These are phyloP conservation scores for Agrotis ipsilon DNA, from an alignment of 2,888 invertebrate species.

Conservation along the genomic window DNA sequence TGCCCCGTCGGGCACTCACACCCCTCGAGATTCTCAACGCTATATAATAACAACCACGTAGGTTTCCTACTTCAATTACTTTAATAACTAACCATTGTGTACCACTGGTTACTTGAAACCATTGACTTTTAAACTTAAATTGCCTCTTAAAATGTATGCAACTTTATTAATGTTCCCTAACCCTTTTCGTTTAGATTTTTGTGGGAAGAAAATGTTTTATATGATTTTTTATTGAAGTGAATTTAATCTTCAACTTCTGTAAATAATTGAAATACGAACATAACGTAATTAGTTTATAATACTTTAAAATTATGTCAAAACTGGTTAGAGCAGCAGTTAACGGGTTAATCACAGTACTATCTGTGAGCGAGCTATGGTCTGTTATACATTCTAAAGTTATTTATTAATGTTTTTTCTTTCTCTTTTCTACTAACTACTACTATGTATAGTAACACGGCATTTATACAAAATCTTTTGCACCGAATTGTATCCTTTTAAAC, in stretches of 20 bases:
- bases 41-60: constrained; percentile 69
- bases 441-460: background rate
- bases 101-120: constrained; percentile 61
- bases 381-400: background rate
- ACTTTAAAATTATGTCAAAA: background rate
- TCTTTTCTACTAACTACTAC: background rate
- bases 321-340: background rate
- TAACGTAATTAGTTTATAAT: no score
- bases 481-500: constrained; percentile 44
- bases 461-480: background rate
- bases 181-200: constrained; percentile 17
- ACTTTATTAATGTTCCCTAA: constrained; percentile 63
- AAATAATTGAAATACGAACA: no score
- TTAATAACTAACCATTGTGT: constrained; percentile 79
- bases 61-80: constrained; percentile 81
- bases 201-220: background rate
- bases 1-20: constrained; percentile 36
- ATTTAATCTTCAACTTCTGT: no score
- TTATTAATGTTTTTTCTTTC: background rate
- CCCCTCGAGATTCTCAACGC: constrained; percentile 56
- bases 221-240: no score
- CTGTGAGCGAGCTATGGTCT: background rate
- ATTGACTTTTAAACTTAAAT: constrained; percentile 64
- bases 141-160: constrained; percentile 56
- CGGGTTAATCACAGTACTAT: background rate